A percentile compares a stretch with the other conserved stretches of the same genome.
phyloP scores from a whole-genome alignment of 2,888 invertebrate genomes.

The Cybosia mesomella region DNA sequence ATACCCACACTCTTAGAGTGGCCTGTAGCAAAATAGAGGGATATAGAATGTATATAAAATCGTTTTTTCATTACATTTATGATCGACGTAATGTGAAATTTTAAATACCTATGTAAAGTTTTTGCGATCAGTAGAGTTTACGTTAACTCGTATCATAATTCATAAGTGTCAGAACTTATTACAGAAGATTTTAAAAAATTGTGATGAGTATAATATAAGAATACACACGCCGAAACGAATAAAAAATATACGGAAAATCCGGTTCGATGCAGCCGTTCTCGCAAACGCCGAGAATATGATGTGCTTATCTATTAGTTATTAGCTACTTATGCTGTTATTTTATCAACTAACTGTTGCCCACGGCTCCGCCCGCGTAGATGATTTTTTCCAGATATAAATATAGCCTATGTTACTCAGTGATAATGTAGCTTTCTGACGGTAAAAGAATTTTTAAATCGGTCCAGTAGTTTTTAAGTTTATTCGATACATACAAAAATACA shows the following conservation, averaged over 20 bases:
- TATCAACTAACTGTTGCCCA: not conserved
- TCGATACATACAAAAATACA: too few relatives aligned
- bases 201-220: constrained; percentile 4
- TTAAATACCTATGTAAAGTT: not conserved
- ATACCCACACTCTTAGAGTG: not conserved
- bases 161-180: not conserved
- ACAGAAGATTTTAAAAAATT: constrained; percentile 15
- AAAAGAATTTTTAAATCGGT: too few relatives aligned
- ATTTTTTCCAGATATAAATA: too few relatives aligned
- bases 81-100: not conserved
- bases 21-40: not conserved
- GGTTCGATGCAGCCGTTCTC: constrained; percentile 37
- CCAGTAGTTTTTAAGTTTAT: too few relatives aligned
- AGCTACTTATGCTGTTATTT: not conserved
- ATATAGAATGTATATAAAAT: not conserved
- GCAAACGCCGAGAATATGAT: constrained; percentile 37
- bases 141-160: not conserved
- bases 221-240: not conserved
- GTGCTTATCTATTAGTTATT: constrained; percentile 19
- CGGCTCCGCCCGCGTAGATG: too few relatives aligned
- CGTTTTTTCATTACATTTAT: not conserved
- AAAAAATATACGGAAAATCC: constrained; percentile 52
- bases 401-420: too few relatives aligned
- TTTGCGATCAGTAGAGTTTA: not conserved
- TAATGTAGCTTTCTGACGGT: too few relatives aligned